Evolutionary conservation across 2,888 invertebrate species (phyloP), one percentile per base, ranked within the genome.

Genomic region (Melipona beecheii): DNA sequence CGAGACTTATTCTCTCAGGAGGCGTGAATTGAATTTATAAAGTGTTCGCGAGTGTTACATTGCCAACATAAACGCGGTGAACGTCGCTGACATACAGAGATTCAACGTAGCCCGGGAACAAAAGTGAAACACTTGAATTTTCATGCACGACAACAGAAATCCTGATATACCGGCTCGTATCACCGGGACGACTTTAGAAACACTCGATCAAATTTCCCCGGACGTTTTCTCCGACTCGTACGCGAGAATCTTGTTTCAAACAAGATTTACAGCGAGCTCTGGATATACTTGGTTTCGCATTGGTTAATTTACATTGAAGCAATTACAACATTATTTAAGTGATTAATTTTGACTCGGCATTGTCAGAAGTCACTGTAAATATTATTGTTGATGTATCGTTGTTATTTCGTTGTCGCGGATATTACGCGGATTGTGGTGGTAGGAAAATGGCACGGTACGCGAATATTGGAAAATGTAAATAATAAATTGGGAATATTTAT

Each of bases 21-120:
- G 43, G 2, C 11, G 43, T 43, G 43, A 27, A 86, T 86, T 87
- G 84, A 80, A 79, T 87, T 86, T 78, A 84, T 87, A 84, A 82
- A 82, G 49, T 72, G n/a, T n/a, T n/a, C 73, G 62, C 76, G 78
- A 79, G 62, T 65, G 43, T 43, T 43, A 69, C 24, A 52, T n/a
- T 62, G 24, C 60, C 65, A 2, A 68, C 43, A 69, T 82, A 82
- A 83, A 84, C 68, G 78, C 69, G 64, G 68, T 36, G 77, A 81
- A 78, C 66, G 69, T 69, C 77, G 52, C 50, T 54, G 54, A 50
- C 60, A 77, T 84, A 77, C 71, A 82, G 43, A 56, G 65, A 83
- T 71, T 71, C 58, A 70, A 49, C 50, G 60, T 56, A 62, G 50
- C 36, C 19, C 21, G 43, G 50, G 50, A 70, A 58, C 70, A 58